These are phyloP conservation scores for Cossypha heuglini DNA, from an alignment of 2,797 vertebrate species.

Conservation along the genomic window DNA sequence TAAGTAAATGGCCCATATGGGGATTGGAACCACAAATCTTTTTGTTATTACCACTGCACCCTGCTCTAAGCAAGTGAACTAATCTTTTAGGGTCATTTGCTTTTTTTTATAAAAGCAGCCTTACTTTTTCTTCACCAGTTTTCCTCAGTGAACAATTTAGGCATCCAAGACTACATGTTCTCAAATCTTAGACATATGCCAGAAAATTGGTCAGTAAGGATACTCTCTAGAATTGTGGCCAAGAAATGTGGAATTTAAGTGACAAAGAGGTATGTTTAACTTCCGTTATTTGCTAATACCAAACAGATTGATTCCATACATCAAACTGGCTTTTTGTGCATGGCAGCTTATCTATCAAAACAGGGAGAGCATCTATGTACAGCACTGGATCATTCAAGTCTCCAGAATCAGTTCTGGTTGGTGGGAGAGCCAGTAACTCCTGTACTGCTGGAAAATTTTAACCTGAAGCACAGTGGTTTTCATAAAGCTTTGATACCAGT, in stretches of 20 bases:
- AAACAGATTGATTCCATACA: background rate
- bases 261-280: background rate
- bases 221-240: background rate
- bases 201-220: background rate
- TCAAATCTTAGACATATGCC: background rate
- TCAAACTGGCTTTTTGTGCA: background rate
- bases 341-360: background rate
- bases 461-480: background rate
- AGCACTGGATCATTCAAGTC: background rate
- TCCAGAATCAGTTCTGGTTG: background rate
- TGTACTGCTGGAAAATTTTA: background rate
- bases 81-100: background rate
- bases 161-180: background rate
- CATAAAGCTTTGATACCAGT: background rate
- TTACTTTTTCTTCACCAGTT: background rate
- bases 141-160: background rate
- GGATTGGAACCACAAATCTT: background rate
- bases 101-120: background rate
- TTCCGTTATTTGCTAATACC: background rate
- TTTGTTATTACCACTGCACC: background rate
- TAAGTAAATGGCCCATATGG: background rate
- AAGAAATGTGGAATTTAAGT: background rate
- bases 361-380: background rate
- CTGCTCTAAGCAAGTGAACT: background rate
- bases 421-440: background rate